Evolutionary conservation across 2,797 vertebrate species (phyloP).

Genomic region (Remorina albescens): DNA sequence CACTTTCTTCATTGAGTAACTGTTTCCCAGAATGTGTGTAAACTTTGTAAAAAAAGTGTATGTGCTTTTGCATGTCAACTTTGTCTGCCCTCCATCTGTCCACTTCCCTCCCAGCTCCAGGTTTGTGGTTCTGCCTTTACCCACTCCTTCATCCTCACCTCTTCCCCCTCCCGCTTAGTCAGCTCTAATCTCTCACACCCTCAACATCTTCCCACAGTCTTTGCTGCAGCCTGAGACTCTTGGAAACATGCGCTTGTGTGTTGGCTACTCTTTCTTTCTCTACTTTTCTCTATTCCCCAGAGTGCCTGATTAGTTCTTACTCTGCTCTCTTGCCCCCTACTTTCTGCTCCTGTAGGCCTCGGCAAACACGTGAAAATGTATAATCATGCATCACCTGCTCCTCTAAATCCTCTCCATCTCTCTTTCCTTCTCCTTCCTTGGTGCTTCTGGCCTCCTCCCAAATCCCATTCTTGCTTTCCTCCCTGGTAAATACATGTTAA

Average conservation of each 20-base stretch:
- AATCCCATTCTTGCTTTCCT: slow-evolving; percentile 19
- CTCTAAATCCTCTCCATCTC: slow-evolving; percentile 12
- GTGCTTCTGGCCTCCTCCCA: slow-evolving; percentile 17
- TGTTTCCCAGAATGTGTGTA: neutral
- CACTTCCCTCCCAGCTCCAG: too few relatives aligned
- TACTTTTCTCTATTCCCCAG: neutral
- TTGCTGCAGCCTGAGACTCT: neutral
- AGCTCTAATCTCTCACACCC: slow-evolving; percentile 1
- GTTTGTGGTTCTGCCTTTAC: neutral
- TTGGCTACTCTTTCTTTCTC: slow-evolving; percentile 1
- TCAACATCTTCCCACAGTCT: neutral
- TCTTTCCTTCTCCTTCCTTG: slow-evolving; percentile 8
- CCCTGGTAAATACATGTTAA: slow-evolving; percentile 22
- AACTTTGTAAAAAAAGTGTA: slow-evolving; percentile 2
- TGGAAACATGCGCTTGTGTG: slow-evolving; percentile 9
- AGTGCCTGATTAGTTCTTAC: slow-evolving; percentile 13
- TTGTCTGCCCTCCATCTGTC: neutral
- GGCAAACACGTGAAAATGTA: slow-evolving; percentile 25
- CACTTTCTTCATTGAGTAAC: neutral
- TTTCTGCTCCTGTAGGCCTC: slow-evolving; percentile 12
- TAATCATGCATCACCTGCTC: slow-evolving; percentile 35
- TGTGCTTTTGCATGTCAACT: neutral
- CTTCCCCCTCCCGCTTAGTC: slow-evolving; percentile 19
- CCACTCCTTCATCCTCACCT: neutral
- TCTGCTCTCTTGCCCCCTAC: neutral